phyloP scores from a whole-genome alignment of 2,797 vertebrate genomes.

The Fratercula arctica region DNA sequence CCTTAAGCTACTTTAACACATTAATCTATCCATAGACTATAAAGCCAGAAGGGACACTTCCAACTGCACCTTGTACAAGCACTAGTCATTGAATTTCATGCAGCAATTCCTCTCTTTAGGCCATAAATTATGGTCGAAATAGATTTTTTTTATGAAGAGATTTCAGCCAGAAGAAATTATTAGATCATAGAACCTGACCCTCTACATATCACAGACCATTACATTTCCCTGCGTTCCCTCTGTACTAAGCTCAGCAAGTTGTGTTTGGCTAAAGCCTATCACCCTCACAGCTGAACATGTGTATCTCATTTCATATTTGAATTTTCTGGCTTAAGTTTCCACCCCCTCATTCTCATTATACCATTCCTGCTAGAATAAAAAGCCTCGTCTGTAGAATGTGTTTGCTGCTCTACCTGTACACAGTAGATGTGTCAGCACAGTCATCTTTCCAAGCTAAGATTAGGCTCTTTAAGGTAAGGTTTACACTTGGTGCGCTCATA shows the following conservation, averaged over 20 bases:
- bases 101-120: conserved; percentile 33
- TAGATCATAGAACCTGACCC: conserved; percentile 56
- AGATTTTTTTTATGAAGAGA: conserved; percentile 53
- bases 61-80: neutral
- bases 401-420: neutral
- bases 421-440: neutral
- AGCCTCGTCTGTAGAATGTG: neutral
- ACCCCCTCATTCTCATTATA: conserved; percentile 3
- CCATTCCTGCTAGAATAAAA: conserved; percentile 7
- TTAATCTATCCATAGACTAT: conserved; percentile 22
- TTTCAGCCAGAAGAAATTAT: conserved; percentile 62
- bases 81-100: conserved; percentile 19
- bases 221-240: conserved; percentile 7
- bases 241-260: conserved; percentile 44
- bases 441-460: neutral
- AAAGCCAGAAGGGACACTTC: conserved; percentile 49
- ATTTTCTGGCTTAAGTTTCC: conserved; percentile 42
- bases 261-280: conserved; percentile 52
- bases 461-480: neutral
- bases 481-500: neutral
- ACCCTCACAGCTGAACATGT: conserved; percentile 53
- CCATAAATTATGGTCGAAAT: conserved; percentile 41
- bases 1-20: conserved; percentile 36
- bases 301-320: conserved; percentile 55
- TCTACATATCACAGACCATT: conserved; percentile 55